Conservation (phyloP, 2,113 vertebrate species). For the Malurus melanocephalus region DNA sequence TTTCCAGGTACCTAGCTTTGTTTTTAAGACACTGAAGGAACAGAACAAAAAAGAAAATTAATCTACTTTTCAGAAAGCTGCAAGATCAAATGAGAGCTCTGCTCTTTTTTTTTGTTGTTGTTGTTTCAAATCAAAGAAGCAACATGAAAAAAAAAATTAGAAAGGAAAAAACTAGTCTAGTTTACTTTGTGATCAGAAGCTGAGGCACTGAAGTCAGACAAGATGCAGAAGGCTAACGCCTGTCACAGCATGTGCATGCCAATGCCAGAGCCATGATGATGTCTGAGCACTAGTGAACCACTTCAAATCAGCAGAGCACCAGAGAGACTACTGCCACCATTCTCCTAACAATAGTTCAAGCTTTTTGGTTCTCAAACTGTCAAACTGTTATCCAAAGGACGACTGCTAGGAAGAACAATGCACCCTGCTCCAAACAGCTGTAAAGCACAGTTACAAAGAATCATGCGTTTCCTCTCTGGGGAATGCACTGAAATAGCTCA, state of each 20-base stretch:
- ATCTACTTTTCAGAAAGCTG: not conserved
- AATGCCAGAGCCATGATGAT: accelerated
- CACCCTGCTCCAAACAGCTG: not conserved
- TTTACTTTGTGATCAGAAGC: not conserved
- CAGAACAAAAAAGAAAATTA: not conserved
- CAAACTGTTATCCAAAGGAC: not conserved
- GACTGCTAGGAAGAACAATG: not conserved
- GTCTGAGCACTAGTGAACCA: not conserved
- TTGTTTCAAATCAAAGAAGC: not conserved
- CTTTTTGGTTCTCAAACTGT: not conserved
- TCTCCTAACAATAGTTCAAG: not conserved
- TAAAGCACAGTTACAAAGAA: not conserved
- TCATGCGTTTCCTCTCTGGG: accelerated
- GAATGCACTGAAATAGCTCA: not conserved
- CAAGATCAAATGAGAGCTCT: not conserved
- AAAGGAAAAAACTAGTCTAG: not conserved
- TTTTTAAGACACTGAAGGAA: not conserved
- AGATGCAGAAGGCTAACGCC: not conserved
- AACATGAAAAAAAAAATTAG: not conserved
- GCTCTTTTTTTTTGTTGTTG: not conserved
- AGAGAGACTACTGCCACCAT: not conserved
- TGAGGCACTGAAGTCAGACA: not conserved
- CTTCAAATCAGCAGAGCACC: not conserved
- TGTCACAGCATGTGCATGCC: accelerated
- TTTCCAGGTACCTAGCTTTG: not conserved